Evolutionary conservation across 1,140 invertebrate genomes (phyloP).

Genomic region (Drosophila pallidifrons): DNA sequence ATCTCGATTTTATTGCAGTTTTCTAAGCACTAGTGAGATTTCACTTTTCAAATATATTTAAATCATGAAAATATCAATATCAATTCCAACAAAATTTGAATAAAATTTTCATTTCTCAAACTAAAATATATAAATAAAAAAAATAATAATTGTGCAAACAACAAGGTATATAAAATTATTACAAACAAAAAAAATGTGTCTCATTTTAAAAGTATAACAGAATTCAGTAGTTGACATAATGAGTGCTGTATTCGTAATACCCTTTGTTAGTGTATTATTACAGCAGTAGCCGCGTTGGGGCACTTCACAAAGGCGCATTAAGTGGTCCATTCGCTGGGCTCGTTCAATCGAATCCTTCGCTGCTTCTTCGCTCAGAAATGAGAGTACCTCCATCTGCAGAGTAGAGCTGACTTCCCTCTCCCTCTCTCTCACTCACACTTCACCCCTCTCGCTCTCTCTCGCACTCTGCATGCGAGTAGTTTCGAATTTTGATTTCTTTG

Average conservation of each 20-base stretch:
- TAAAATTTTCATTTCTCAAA: too few relatives aligned
- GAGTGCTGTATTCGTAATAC: not conserved
- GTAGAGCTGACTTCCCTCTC: slow-evolving; percentile 6
- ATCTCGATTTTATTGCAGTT: too few relatives aligned
- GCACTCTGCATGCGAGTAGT: slow-evolving; percentile 24
- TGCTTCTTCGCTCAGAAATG: slow-evolving; percentile 14
- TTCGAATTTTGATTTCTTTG: slow-evolving; percentile 43
- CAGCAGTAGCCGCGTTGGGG: slow-evolving; percentile 16
- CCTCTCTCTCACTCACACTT: not conserved
- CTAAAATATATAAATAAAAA: too few relatives aligned
- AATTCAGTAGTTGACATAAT: not conserved
- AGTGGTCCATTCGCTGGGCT: slow-evolving; percentile 68
- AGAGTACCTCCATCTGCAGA: slow-evolving; percentile 2
- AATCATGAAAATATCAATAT: too few relatives aligned
- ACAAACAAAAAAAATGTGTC: too few relatives aligned
- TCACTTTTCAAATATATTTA: too few relatives aligned
- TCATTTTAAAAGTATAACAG: too few relatives aligned
- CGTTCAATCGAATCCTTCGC: slow-evolving; percentile 61
- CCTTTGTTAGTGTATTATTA: slow-evolving; percentile 4
- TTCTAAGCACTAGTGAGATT: too few relatives aligned
- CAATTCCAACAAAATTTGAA: too few relatives aligned
- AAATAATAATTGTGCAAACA: too few relatives aligned
- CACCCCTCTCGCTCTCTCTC: not conserved
- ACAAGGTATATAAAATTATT: too few relatives aligned
- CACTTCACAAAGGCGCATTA: slow-evolving; percentile 63